phyloP scores from a whole-genome alignment of 2,797 vertebrate genomes.

The Cossypha dichroa region DNA sequence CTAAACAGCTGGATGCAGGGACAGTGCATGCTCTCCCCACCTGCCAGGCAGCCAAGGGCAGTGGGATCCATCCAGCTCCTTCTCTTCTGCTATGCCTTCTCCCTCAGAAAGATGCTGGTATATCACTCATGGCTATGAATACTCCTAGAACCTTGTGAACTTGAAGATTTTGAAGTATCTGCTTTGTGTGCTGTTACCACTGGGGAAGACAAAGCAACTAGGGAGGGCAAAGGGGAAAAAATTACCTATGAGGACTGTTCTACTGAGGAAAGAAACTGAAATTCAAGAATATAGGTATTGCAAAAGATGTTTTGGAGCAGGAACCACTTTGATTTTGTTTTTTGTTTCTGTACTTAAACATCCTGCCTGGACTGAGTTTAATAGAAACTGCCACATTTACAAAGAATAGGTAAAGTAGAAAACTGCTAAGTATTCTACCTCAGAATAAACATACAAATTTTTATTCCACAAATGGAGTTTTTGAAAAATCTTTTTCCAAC shows the following conservation, averaged over 20 bases:
- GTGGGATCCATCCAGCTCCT: background rate
- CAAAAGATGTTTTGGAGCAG: background rate
- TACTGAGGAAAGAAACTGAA: background rate
- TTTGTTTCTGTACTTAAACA: background rate
- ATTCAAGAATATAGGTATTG: background rate
- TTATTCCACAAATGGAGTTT: background rate
- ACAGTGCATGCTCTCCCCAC: background rate
- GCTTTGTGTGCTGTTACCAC: fast-evolving
- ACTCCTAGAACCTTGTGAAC: background rate
- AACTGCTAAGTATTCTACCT: background rate
- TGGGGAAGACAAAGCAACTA: background rate
- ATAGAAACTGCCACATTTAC: background rate
- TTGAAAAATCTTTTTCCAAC: background rate
- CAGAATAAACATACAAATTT: background rate
- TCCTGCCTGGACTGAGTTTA: background rate
- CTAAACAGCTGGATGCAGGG: background rate
- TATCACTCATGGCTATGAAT: background rate
- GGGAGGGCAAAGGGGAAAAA: background rate
- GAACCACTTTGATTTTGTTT: background rate
- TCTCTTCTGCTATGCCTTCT: background rate
- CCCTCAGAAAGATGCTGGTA: background rate
- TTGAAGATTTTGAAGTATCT: background rate
- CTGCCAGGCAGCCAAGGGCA: background rate
- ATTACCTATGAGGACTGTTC: background rate
- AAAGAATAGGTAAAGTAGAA: background rate